Percentiles rank a stretch among this genome's conserved stretches.
Evolutionary conservation across 2,888 invertebrate species (phyloP).

Genomic region (Epistrophe grossulariae): DNA sequence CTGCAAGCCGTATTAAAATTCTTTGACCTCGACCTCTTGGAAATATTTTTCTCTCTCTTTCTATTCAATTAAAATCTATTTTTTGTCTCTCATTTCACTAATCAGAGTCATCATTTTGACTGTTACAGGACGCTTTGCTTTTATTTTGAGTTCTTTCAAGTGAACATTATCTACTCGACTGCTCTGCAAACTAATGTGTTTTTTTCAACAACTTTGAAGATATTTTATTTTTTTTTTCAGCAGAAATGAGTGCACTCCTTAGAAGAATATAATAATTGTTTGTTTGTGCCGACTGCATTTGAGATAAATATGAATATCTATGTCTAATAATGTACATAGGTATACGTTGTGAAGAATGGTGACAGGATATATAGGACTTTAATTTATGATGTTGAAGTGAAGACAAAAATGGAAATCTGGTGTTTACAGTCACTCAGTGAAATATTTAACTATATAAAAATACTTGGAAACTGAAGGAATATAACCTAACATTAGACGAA

Average conservation of each 20-base stretch:
- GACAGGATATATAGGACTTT: not conserved
- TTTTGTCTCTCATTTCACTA: slow-evolving; percentile 18
- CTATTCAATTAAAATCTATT: slow-evolving; percentile 1
- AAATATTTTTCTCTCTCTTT: not conserved
- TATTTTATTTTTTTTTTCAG: slow-evolving; percentile 28
- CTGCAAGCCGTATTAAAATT: slow-evolving; percentile 32
- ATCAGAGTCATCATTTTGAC: slow-evolving; percentile 13
- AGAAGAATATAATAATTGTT: slow-evolving; percentile 38
- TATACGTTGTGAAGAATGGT: not conserved
- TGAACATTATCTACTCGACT: slow-evolving; percentile 52
- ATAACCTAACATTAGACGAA: no score
- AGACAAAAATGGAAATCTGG: not conserved
- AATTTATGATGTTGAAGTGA: slow-evolving; percentile 1
- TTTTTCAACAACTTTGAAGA: slow-evolving; percentile 28
- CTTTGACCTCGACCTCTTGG: slow-evolving; percentile 71
- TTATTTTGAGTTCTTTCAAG: slow-evolving; percentile 44
- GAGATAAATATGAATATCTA: not conserved
- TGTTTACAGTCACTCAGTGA: not conserved
- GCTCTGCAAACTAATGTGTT: slow-evolving; percentile 48
- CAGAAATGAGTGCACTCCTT: slow-evolving; percentile 58
- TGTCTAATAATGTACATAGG: no score
- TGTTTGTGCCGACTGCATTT: slow-evolving; percentile 34
- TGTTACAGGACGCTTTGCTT: slow-evolving; percentile 21
- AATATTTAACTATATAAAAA: not conserved
- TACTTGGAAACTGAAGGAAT: not conserved